Evolutionary conservation across 2,888 invertebrate genomes (phyloP).

Genomic region (Drosophila ustulata): DNA sequence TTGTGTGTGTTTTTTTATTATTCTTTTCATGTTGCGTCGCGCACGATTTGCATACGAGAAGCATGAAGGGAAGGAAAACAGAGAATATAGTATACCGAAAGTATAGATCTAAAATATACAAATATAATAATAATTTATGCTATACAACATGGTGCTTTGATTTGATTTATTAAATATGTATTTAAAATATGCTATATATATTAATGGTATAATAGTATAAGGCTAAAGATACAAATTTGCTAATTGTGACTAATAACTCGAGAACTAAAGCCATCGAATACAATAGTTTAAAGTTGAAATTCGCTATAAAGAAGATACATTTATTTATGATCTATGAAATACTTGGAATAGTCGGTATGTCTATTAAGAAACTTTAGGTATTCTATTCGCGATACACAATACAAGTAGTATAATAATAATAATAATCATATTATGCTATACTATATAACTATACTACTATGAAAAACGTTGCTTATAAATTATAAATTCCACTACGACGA

Average conservation of each 20-base stretch:
- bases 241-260: slow-evolving; percentile 81
- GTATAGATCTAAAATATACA: slow-evolving; percentile 36
- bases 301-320: slow-evolving; percentile 46
- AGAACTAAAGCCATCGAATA: slow-evolving; percentile 58
- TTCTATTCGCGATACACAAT: slow-evolving; percentile 17
- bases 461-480: slow-evolving; percentile 62
- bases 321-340: slow-evolving; percentile 48
- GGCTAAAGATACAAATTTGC: slow-evolving; percentile 70
- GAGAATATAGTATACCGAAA: slow-evolving; percentile 21
- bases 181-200: slow-evolving; percentile 22
- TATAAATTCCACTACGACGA: slow-evolving; percentile 71
- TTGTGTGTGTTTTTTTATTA: slow-evolving; percentile 31
- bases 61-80: slow-evolving; percentile 38
- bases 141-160: slow-evolving; percentile 62
- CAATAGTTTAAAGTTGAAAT: slow-evolving; percentile 57
- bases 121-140: slow-evolving; percentile 71
- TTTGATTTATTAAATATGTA: slow-evolving; percentile 39
- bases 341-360: slow-evolving; percentile 45
- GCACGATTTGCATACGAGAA: slow-evolving; percentile 65
- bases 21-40: slow-evolving; percentile 39
- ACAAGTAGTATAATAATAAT: slow-evolving; percentile 30
- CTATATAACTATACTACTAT: slow-evolving; percentile 23
- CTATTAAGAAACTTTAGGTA: slow-evolving; percentile 55
- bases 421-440: slow-evolving; percentile 42
- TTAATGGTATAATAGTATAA: slow-evolving; percentile 24